Base-by-base conservation (phyloP, 2,888 invertebrate genomes). In the Rosalia funebris region DNA sequence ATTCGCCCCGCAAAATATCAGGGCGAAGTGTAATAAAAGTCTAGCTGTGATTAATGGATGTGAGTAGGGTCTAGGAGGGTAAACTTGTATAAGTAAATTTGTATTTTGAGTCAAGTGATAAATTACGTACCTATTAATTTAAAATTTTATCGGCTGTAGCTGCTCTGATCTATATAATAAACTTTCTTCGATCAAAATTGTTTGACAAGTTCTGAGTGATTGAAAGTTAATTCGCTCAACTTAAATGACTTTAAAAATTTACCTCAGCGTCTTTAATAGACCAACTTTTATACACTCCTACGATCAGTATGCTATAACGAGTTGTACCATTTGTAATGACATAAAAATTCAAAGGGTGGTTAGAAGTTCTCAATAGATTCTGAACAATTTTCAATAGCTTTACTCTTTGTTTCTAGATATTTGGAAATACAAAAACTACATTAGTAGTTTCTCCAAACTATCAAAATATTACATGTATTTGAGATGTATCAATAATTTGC, bases 41-140 rank as follows among this genome's bases (percentile, higher is more conserved):
- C 52, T 32, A 11, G 42, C 11, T 53, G 31, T 53, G 53, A 53
- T 53, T 53, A 53, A 53, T 53, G 53, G 39, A 31, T 32, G 16
- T 50, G 48, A 50, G 37, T 20, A 50, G 48, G 48, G 48, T 50
- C 48, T 50, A 37, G 31, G 32, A 41, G 32, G 53, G 53, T 15
- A 31, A 14, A 39, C 31, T 34, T 39, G 39, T 37, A 11, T 32
- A 31, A 41, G 53, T 53, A 42, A 53, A 31, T 53, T 53, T 32
- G 42, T 32, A 42, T 42, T 53, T 53, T 53, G 16, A 32, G 39
- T 15, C 11, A 15, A 14, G 32, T 46, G 46, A 46, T 46, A 46
- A 46, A 46, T 46, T 32, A 16, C 32, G 1, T 10, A 44, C 12
- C 14, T 44, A 44, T 44, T 44, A 44, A 44, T 44, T 44, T 44